phyloP scores from a whole-genome alignment of 2,797 vertebrate genomes.

The Pyrrhura leucotis region DNA sequence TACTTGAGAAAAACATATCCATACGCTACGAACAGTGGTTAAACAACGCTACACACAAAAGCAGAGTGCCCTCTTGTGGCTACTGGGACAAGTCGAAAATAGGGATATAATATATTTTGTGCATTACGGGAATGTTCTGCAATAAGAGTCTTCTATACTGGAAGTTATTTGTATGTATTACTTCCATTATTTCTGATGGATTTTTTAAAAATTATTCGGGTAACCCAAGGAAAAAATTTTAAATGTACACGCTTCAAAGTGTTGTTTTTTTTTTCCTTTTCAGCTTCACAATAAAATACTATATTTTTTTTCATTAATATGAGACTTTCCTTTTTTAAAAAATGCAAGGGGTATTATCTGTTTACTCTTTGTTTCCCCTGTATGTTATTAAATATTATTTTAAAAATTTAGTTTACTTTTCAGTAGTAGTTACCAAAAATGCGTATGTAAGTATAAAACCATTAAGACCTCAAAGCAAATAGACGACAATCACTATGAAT shows the following conservation, averaged over 20 bases:
- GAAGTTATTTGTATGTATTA: accelerated
- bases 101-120: accelerated
- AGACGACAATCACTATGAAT: background rate
- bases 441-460: background rate
- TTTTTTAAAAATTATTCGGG: background rate
- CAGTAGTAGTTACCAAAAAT: background rate
- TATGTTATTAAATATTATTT: background rate
- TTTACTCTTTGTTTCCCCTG: accelerated
- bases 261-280: background rate
- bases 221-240: background rate
- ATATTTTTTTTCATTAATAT: background rate
- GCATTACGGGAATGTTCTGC: background rate
- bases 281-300: background rate
- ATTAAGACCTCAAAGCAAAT: background rate
- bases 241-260: background rate
- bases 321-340: background rate
- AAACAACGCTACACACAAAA: constrained; percentile 29
- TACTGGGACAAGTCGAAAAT: background rate
- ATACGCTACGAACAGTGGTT: accelerated
- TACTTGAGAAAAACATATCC: background rate
- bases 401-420: background rate
- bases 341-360: background rate
- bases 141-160: accelerated
- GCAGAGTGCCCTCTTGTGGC: constrained; percentile 83
- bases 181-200: background rate